These are phyloP conservation scores for Sepioteuthis lessoniana DNA, from an alignment of 2,888 invertebrate genomes.

Conservation along the genomic window DNA sequence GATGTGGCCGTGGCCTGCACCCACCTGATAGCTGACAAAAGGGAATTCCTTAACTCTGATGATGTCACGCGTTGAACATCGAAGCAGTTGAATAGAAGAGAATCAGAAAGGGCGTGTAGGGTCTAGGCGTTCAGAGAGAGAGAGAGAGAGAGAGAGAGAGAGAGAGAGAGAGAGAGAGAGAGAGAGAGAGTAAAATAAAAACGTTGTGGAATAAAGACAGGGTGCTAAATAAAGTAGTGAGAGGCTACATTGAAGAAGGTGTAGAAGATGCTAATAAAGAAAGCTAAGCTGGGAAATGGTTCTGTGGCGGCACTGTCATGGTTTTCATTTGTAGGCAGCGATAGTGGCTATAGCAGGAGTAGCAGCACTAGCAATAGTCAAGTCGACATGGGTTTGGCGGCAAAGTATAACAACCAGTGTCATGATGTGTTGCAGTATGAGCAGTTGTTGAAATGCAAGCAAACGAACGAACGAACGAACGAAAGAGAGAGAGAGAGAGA, in stretches of 20 bases:
- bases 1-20: background rate
- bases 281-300: background rate
- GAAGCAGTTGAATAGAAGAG: background rate
- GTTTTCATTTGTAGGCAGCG: background rate
- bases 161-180: no score
- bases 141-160: background rate
- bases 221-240: background rate
- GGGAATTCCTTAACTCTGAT: slow-evolving; percentile 3
- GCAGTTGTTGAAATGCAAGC: background rate
- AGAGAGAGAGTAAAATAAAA: background rate
- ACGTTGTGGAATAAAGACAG: background rate
- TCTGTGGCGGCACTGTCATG: background rate
- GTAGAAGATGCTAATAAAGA: background rate
- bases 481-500: background rate
- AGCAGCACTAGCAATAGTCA: background rate
- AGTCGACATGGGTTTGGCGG: background rate
- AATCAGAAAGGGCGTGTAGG: background rate
- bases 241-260: background rate
- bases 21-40: slow-evolving; percentile 23
- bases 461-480: background rate
- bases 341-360: background rate
- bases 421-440: slow-evolving; percentile 25
- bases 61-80: background rate
- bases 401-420: slow-evolving; percentile 2
- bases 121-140: background rate